Base-by-base conservation (phyloP, 2,113 vertebrate species). In the Gopherus evgoodei region DNA sequence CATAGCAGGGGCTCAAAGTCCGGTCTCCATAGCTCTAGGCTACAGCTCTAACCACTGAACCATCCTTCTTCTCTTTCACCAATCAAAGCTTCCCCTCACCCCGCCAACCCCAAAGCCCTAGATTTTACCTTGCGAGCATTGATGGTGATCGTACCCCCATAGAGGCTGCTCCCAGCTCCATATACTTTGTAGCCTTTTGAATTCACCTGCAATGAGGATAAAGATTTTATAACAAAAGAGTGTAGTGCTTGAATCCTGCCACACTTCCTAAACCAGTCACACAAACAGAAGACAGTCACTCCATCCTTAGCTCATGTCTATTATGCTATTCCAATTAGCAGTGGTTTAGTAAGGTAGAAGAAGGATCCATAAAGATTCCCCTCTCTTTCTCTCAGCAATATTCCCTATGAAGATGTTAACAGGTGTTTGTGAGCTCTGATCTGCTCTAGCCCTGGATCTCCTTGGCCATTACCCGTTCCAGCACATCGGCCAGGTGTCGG, bases 141-240 rank as follows among this genome's bases (percentile, higher is more conserved):
- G 94, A 99, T 99, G 5, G 99, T 99, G 96, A 99, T 99, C 14
- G 99, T 99, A 84, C 99, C 99, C 6, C 99, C 99, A 54, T 98
- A 98, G 8, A 99, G 99, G 88, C 99, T 99, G 97, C 99, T 99
- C 84, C 99, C 99, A 25, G 99, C 99, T 5, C 99, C 99, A 83
- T 99, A 99, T 3, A 99, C 99, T 85, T 99, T 99, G 90, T 99
- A 99, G 57, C 99, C 99, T 99, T 99, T 99, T 11, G 99, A 99
- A 98, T 99, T 99, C 24, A 99, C 99, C 99, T 99, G 95, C 1
- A 93, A 81, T 94, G 59, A 92, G 82, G 4, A 88, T 25, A 81
- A 78, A 93, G 90, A 3, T 87, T 54, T 54, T 89, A 91, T 90
- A 42, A 62, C 87, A n/a, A 91, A 17, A 91, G 47, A 42, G 72